A percentile compares a stretch with the other conserved stretches of the same genome.
Conservation (phyloP, 1,140 invertebrate genomes). For the Phthorimaea operculella region DNA sequence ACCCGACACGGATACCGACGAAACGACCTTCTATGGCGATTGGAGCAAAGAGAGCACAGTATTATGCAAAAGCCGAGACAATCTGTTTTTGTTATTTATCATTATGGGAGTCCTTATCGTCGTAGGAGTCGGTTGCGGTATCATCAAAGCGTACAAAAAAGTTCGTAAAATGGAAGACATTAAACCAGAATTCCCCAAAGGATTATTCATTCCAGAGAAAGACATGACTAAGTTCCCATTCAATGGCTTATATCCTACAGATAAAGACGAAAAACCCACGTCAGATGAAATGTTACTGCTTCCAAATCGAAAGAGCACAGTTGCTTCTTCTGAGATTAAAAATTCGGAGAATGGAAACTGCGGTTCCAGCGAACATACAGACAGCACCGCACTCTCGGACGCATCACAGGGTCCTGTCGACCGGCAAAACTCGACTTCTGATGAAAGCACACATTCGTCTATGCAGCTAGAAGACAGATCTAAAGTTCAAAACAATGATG, state of each 20-base stretch:
- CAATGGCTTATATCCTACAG: slow-evolving; percentile 48
- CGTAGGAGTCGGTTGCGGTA: slow-evolving; percentile 39
- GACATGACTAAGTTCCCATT: slow-evolving; percentile 53
- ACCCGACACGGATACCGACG: slow-evolving; percentile 16
- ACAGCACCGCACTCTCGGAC: slow-evolving; percentile 57
- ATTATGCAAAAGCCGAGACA: slow-evolving; percentile 37
- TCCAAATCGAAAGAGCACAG: slow-evolving; percentile 40
- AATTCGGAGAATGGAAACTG: slow-evolving; percentile 46
- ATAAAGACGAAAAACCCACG: slow-evolving; percentile 54
- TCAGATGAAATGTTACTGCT: slow-evolving; percentile 57
- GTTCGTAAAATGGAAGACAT: slow-evolving; percentile 64
- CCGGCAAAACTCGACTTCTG: slow-evolving; percentile 46
- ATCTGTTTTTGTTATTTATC: slow-evolving; percentile 41
- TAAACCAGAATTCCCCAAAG: slow-evolving; percentile 55
- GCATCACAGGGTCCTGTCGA: slow-evolving; percentile 42
- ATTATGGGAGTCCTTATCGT: slow-evolving; percentile 41
- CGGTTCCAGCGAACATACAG: slow-evolving; percentile 55
- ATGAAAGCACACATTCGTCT: slow-evolving; percentile 52
- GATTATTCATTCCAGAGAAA: slow-evolving; percentile 51
- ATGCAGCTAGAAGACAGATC: slow-evolving; percentile 44
- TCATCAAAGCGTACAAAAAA: slow-evolving; percentile 49
- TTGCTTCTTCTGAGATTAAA: slow-evolving; percentile 41
- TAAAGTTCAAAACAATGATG: slow-evolving; percentile 28
- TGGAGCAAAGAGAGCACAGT: slow-evolving; percentile 60
- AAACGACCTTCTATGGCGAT: slow-evolving; percentile 42